Base-by-base conservation (phyloP, 2,888 invertebrate species). In the Ormia ochracea region DNA sequence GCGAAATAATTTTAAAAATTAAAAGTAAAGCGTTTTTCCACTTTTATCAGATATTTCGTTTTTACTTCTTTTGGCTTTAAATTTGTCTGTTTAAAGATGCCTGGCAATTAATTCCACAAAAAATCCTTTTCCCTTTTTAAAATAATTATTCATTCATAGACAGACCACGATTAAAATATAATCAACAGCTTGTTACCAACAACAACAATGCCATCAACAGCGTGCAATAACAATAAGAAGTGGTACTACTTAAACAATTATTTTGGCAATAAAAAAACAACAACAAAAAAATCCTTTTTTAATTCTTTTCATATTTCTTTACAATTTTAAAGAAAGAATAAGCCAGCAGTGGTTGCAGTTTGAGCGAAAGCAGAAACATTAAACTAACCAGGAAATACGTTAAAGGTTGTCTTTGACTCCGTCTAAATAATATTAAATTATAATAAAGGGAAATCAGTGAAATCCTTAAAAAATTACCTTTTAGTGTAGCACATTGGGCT, bases 381-480 rank as follows among this genome's bases (percentile, higher is more conserved):
- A 21, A 56, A 50, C 6, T 23, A 50, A 2, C 48, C 33, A 31
- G 52, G 33, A 65, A 56, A 54, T 59, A 28, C 19, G 19, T 33
- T 36, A 7, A 36, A 68, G 45, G 54, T 78, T 69, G 68, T 45
- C 68, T 78, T 36, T 69, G 72, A 73, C 61, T 70, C 58, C 54
- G 56, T 19, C 74, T 7, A 41, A 48, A 74, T 74, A 33, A 59
- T 81, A 78, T 81, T 78, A 81, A 78, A 78, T 70, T 73, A 73
- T 68, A 73, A 80, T 73, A 72, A 76, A 68, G 28, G 28, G 33
- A 59, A 63, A 72, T 38, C 10, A 79, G 72, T 43, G 63, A 79
- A 84, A 85, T 87, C 85, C 84, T 85, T 84, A 84, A 87, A 65
- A 65, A 88, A 88, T 88, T 88, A 88, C 88, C 88, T 87, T 88